Base-by-base conservation (phyloP, 2,888 invertebrate species). In the Agonum fuliginosum region DNA sequence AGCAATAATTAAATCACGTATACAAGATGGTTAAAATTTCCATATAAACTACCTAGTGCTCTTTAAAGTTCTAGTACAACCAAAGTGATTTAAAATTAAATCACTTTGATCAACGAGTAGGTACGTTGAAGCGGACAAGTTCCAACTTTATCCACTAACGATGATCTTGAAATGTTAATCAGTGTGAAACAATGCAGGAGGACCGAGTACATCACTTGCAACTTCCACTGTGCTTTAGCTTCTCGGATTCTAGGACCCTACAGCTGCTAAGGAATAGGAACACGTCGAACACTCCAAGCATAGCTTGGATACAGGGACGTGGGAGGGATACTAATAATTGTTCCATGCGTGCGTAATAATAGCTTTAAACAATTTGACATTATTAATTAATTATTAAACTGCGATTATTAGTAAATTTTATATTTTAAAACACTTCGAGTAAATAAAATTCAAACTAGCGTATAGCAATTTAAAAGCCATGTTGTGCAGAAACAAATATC, bases 151-250 rank as follows among this genome's bases (percentile, higher is more conserved):
- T 54, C 19, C 54, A n/a, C 24, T 54, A 54, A 54, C 65, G 37
- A 72, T 72, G 72, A 72, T 72, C 34, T 72, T 72, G 54, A 51
- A 72, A 72, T 54, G 54, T 54, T 72, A 72, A 72, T 72, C 51
- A 51, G 37, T 22, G 72, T 20, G 20, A 72, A 72, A 51, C 72
- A 72, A 72, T 72, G 54, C 20, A n/a, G 14, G 43, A 43, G 14
- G 43, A 37, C 37, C 37, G 37, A 37, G 37, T 37, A 37, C 37
- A 37, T 37, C 37, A 37, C 37, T n/a, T 10, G 37, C 37, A 37
- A 37, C 1, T 37, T 37, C 37, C n/a, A 37, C 30, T 2, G 10
- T 5, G 30, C 10, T 30, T 10, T 30, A 5, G 6, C 6, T 30
- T 30, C 30, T 30, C 30, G 37, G 37, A 8, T 37, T 37, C 37